Evolutionary conservation across 1,140 invertebrate genomes (phyloP).

Genomic region (Nomia melanderi): DNA sequence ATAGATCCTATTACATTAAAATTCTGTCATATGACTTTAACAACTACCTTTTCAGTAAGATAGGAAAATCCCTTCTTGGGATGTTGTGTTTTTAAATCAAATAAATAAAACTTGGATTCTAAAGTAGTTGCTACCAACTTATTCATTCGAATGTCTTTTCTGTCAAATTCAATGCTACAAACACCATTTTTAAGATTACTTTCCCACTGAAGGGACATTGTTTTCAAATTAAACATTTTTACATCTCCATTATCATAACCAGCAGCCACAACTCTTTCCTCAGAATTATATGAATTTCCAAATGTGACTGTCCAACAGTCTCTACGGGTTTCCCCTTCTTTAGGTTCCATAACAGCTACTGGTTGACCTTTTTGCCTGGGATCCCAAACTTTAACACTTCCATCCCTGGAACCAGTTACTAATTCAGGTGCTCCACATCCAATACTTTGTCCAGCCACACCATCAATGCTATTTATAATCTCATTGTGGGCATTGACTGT

Average conservation of each 20-base stretch:
- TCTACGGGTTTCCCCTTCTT: constrained; percentile 83
- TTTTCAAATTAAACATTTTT: constrained; percentile 96
- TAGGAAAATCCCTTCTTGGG: constrained; percentile 92
- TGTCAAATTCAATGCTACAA: constrained; percentile 94
- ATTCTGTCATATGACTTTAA: constrained; percentile 6
- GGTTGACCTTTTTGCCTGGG: constrained; percentile 92
- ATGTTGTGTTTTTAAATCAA: constrained; percentile 94
- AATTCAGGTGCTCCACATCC: constrained; percentile 96
- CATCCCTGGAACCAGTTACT: constrained; percentile 95
- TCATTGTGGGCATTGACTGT: constrained; percentile 91
- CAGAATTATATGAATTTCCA: constrained; percentile 92
- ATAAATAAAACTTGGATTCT: constrained; percentile 95
- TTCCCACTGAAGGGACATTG: constrained; percentile 93
- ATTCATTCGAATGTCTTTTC: constrained; percentile 97
- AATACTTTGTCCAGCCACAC: constrained; percentile 90
- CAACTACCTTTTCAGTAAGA: constrained; percentile 86
- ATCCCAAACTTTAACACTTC: constrained; percentile 98
- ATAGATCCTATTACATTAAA: not conserved
- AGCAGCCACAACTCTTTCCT: constrained; percentile 92
- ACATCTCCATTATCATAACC: constrained; percentile 99
- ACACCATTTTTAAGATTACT: constrained; percentile 97
- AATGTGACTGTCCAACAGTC: constrained; percentile 95
- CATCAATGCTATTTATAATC: constrained; percentile 96
- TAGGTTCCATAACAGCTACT: constrained; percentile 93
- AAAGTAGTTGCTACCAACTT: constrained; percentile 95